Conservation (phyloP, 2,113 vertebrate species). For the Perca schrenkii region DNA sequence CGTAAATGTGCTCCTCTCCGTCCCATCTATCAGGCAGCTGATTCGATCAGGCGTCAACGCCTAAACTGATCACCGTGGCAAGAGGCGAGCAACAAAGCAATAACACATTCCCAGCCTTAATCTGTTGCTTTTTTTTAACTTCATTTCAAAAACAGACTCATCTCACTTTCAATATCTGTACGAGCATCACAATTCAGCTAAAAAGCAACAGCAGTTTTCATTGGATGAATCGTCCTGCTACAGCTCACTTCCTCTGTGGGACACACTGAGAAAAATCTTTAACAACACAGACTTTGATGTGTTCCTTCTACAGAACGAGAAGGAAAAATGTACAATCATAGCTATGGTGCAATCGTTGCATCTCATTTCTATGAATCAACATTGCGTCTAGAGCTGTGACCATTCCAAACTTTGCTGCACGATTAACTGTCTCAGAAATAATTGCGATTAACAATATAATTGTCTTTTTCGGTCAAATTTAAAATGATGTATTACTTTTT, state of each 20-base stretch:
- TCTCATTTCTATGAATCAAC: not conserved
- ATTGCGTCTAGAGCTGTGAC: not conserved
- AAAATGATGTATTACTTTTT: no score
- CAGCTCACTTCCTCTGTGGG: not conserved
- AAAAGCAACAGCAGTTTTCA: slow-evolving; percentile 43
- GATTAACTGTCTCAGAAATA: no score
- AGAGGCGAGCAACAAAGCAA: slow-evolving; percentile 55
- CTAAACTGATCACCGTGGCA: slow-evolving; percentile 54
- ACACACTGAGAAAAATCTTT: not conserved
- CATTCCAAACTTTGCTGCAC: no score
- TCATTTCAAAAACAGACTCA: slow-evolving; percentile 54
- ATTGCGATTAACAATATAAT: no score
- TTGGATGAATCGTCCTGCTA: slow-evolving; percentile 28
- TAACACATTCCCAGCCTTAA: slow-evolving; percentile 56
- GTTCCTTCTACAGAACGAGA: not conserved
- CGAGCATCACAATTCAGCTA: slow-evolving; percentile 41
- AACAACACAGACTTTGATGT: not conserved
- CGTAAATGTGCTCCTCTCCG: slow-evolving; percentile 19
- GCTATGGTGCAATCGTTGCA: not conserved
- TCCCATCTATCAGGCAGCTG: slow-evolving; percentile 54
- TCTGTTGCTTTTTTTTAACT: slow-evolving; percentile 55
- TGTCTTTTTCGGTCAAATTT: no score
- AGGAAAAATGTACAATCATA: no score
- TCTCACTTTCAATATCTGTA: slow-evolving; percentile 64
- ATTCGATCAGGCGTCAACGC: slow-evolving; percentile 67